Evolutionary conservation across 1,140 invertebrate genomes (phyloP).

Genomic region (Drosophila setifemur): DNA sequence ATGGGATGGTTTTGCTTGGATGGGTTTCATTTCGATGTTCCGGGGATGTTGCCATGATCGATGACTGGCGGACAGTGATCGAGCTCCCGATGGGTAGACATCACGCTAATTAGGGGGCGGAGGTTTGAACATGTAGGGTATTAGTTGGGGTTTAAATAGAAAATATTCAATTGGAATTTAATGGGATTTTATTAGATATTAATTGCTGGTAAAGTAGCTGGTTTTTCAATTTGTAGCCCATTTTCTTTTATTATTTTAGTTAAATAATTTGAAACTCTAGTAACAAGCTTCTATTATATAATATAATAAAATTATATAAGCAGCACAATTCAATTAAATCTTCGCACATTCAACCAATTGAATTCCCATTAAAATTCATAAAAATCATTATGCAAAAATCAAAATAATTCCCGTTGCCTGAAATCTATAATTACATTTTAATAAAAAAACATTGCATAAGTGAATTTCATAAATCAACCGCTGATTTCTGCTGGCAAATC

Average conservation of each 20-base stretch:
- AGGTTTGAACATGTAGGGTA: constrained; percentile 7
- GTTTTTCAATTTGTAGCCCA: no score
- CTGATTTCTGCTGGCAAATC: constrained; percentile 18
- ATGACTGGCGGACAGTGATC: constrained; percentile 24
- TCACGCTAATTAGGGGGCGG: constrained; percentile 6
- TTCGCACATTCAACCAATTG: no score
- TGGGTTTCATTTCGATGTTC: constrained; percentile 1
- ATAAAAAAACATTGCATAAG: constrained; percentile 36
- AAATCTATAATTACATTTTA: constrained; percentile 20
- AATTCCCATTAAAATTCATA: no score
- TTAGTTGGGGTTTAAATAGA: background rate
- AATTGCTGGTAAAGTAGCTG: no score
- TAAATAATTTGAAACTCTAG: no score
- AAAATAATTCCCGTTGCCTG: background rate
- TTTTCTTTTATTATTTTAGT: no score
- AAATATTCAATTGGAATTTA: background rate
- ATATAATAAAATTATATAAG: no score
- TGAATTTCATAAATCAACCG: constrained; percentile 16
- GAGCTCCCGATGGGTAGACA: constrained; percentile 10
- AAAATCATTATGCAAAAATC: background rate
- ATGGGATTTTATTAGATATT: no score
- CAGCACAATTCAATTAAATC: no score
- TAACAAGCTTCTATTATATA: no score
- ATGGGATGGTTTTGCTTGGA: background rate
- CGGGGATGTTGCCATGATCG: constrained; percentile 13